A percentile compares a stretch with the other conserved stretches of the same genome.
Conservation (phyloP, 2,888 invertebrate genomes). For the Parnassius mnemosyne region DNA sequence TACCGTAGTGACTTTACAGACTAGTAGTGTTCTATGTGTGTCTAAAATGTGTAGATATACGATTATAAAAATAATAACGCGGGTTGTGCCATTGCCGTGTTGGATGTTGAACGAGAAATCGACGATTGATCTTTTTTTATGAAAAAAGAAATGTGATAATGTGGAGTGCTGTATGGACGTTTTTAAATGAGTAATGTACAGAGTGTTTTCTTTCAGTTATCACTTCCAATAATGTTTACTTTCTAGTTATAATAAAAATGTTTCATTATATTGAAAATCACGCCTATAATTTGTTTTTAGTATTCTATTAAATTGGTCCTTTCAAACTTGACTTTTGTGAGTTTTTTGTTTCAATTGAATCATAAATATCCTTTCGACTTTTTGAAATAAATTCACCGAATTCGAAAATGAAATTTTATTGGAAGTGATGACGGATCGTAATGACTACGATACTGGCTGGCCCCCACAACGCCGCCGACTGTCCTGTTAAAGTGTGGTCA, state of each 20-base stretch:
- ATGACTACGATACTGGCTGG: background rate
- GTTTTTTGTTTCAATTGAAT: no score
- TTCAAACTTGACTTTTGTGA: background rate
- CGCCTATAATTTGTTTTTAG: background rate
- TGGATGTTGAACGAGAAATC: constrained; percentile 42
- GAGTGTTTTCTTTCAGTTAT: constrained; percentile 2
- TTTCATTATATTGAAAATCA: background rate
- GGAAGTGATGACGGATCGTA: constrained; percentile 7
- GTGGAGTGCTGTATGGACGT: constrained; percentile 25
- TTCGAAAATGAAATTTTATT: background rate
- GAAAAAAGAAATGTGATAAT: constrained; percentile 29
- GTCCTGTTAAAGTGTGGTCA: constrained; percentile 48
- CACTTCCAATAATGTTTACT: constrained; percentile 19
- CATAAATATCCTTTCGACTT: no score
- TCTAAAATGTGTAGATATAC: constrained; percentile 65
- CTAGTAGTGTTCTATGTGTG: constrained; percentile 70
- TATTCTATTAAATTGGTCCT: background rate
- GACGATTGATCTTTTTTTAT: constrained; percentile 36
- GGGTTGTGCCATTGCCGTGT: constrained; percentile 63
- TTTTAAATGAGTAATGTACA: constrained; percentile 15
- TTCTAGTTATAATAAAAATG: background rate
- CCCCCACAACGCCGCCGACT: constrained; percentile 32
- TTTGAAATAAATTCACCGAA: no score
- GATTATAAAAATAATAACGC: constrained; percentile 42
- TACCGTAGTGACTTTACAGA: constrained; percentile 60